A percentile compares a stretch with the other conserved stretches of the same genome.
phyloP scores from a whole-genome alignment of 2,113 vertebrate genomes.

The Pipa parva region DNA sequence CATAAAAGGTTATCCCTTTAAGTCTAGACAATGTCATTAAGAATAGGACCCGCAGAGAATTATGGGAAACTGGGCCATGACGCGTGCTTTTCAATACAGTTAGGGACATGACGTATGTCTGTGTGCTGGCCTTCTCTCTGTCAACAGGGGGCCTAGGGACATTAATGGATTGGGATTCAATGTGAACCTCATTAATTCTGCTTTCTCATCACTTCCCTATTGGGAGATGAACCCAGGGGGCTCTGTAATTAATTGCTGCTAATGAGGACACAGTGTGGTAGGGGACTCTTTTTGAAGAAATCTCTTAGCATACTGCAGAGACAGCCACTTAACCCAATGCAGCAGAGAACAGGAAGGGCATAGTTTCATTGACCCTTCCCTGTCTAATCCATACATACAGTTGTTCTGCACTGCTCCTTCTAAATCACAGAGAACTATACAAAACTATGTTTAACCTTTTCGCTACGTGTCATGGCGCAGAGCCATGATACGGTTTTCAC shows the following conservation, averaged over 20 bases:
- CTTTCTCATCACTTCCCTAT: slow-evolving; percentile 1
- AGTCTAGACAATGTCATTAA: too few relatives aligned
- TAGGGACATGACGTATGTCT: background rate
- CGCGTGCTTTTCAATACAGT: background rate
- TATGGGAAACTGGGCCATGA: background rate
- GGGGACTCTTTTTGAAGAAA: slow-evolving; percentile 16
- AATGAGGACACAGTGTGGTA: slow-evolving; percentile 33
- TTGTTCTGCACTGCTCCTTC: too few relatives aligned
- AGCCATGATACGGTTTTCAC: too few relatives aligned
- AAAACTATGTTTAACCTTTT: too few relatives aligned
- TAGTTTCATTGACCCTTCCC: background rate
- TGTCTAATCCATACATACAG: too few relatives aligned
- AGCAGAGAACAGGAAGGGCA: background rate
- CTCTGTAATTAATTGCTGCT: slow-evolving; percentile 30
- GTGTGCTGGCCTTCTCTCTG: background rate
- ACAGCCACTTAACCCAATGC: slow-evolving; percentile 5
- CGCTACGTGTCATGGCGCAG: too few relatives aligned
- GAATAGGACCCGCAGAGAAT: background rate
- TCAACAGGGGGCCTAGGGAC: slow-evolving; percentile 10
- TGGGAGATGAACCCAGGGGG: slow-evolving; percentile 22
- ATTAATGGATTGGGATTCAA: slow-evolving; percentile 35
- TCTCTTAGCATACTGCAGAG: slow-evolving; percentile 12
- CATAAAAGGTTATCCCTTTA: too few relatives aligned
- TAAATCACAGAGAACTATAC: too few relatives aligned
- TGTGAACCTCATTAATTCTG: slow-evolving; percentile 30